Base-by-base conservation (phyloP, 2,113 vertebrate species). In the Dryoscopus gambensis region DNA sequence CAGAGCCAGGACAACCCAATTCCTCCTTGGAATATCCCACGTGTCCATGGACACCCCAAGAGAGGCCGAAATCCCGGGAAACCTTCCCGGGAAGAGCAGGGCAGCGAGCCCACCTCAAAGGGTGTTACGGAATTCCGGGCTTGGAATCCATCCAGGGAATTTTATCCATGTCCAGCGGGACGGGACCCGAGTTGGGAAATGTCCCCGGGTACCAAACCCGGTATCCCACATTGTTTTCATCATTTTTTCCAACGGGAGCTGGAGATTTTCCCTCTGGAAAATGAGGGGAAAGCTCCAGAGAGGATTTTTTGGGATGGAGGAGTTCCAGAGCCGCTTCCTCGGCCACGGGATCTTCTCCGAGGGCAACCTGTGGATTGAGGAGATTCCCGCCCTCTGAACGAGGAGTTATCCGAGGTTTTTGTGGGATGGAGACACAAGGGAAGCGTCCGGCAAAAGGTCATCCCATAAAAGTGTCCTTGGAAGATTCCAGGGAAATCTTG, bases 401-500 rank as follows among this genome's bases (percentile, higher is more conserved):
- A 85, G 56, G 28, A n/a, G 30, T 2, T 27, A 11, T 33, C 65
- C 39, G 8, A 5, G 20, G 37, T 0, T 28, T 40, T 46, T 27
- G 18, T 24, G 30, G 40, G 11, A 63, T 76, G 18, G 6, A 3
- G 7, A 28, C 19, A 46, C 5, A 22, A 31, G 39, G 46, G 33
- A 31, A 57, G 4, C 5, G 2, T 9, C 40, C 24, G 2, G 3
- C 5, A 27, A 35, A 60, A 57, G 1, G 4, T 11, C 24, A 44
- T 10, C 1, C 0, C 33, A 28, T 4, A 13, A 6, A 74, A 30
- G 6, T 1, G 5, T 12, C 4, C 20, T 1, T 0, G 0, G 22
- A 23, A 39, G 0, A 55, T 74, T 64, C 49, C 69, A 46, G 18
- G 4, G 22, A 73, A 84, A 33, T 6, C 57, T 21, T 46, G 39